phyloP scores from a whole-genome alignment of 2,113 vertebrate genomes.

The Neopipo cinnamomea region DNA sequence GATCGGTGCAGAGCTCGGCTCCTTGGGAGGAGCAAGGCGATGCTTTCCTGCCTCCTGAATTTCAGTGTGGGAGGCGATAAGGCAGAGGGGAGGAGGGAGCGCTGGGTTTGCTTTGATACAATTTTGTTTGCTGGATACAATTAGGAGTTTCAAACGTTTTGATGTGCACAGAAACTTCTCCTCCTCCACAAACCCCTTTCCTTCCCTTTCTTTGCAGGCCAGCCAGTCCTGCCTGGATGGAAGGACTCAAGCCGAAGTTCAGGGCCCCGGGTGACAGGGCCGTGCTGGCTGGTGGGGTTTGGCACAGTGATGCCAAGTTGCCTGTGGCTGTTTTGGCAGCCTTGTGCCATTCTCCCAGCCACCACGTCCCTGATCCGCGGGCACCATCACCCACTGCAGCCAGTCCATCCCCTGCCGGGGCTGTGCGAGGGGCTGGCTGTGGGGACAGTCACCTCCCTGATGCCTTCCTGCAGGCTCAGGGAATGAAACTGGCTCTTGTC shows the following conservation, averaged over 20 bases:
- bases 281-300: not conserved
- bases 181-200: not conserved
- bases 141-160: not conserved
- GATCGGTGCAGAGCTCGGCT: fast-evolving
- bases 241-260: not conserved
- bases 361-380: fast-evolving
- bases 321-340: not conserved
- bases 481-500: not conserved
- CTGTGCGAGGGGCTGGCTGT: fast-evolving
- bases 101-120: not conserved
- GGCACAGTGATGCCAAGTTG: not conserved
- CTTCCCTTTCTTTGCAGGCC: not conserved
- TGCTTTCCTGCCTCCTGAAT: not conserved
- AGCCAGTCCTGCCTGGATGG: not conserved
- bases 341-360: not conserved
- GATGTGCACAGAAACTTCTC: not conserved
- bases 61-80: not conserved
- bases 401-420: not conserved
- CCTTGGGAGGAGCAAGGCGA: not conserved
- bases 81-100: not conserved
- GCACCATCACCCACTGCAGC: fast-evolving
- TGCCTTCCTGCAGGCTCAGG: not conserved
- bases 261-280: not conserved
- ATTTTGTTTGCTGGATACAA: not conserved
- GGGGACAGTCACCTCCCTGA: not conserved